These are phyloP conservation scores for Podotricha telesiphe DNA, from an alignment of 2,888 invertebrate genomes.

Conservation along the genomic window DNA sequence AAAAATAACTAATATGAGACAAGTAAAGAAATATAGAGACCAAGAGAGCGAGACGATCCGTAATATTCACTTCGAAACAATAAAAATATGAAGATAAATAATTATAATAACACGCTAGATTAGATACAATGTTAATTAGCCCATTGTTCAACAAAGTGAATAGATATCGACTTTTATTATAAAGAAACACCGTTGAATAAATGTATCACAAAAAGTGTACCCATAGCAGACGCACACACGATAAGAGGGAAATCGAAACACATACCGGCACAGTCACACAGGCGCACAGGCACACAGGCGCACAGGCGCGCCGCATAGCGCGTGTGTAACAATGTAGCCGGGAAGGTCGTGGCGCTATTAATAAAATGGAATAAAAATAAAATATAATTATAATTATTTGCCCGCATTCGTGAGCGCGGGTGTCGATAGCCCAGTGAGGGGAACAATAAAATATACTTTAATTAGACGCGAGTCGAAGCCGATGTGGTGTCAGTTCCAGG, in stretches of 20 bases:
- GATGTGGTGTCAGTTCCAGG: conserved; percentile 48
- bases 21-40: conserved; percentile 45
- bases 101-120: conserved; percentile 60
- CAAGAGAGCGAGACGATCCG: conserved; percentile 47
- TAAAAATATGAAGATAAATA: conserved; percentile 59
- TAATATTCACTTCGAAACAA: conserved; percentile 47
- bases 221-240: conserved; percentile 42
- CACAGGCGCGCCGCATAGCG: conserved; percentile 42
- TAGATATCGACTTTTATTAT: conserved; percentile 55
- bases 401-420: conserved; percentile 76
- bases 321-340: conserved; percentile 51
- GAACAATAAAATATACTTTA: conserved; percentile 83
- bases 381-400: conserved; percentile 80
- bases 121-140: conserved; percentile 61
- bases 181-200: conserved; percentile 51
- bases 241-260: conserved; percentile 46
- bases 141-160: conserved; percentile 61
- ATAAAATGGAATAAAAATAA: conserved; percentile 74
- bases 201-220: conserved; percentile 44
- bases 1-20: conserved; percentile 29
- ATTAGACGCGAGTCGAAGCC: conserved; percentile 65
- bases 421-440: conserved; percentile 59
- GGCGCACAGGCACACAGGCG: neutral
- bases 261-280: conserved; percentile 3
- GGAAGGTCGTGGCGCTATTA: conserved; percentile 62